These are phyloP conservation scores for Digitonthophagus gazella DNA, from an alignment of 2,888 invertebrate genomes.

Conservation along the genomic window DNA sequence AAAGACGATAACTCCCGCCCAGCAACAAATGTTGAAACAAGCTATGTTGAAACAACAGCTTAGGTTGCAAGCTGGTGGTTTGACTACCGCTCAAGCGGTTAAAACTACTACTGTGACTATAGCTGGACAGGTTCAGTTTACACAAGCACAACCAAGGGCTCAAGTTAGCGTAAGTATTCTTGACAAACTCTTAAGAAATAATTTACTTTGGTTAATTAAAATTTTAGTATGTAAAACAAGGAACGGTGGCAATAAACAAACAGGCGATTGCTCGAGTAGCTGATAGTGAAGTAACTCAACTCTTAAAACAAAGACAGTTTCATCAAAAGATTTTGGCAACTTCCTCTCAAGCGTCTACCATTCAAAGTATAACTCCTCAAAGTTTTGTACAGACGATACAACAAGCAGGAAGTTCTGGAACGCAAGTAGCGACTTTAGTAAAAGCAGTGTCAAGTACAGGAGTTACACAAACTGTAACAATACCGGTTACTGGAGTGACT, in stretches of 20 bases:
- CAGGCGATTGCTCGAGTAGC: slow-evolving; percentile 49
- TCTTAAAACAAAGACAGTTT: slow-evolving; percentile 52
- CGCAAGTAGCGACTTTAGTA: slow-evolving; percentile 63
- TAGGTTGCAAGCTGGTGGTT: slow-evolving; percentile 42
- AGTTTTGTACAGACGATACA: slow-evolving; percentile 51
- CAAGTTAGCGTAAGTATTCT: slow-evolving; percentile 23
- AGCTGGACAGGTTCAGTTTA: slow-evolving; percentile 46
- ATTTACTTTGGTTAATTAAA: slow-evolving; percentile 5
- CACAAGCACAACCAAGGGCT: slow-evolving; percentile 44
- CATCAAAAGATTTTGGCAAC: slow-evolving; percentile 40
- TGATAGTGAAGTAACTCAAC: slow-evolving; percentile 56
- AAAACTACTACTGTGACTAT: slow-evolving; percentile 47
- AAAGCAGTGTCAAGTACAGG: slow-evolving; percentile 57
- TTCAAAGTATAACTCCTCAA: slow-evolving; percentile 47
- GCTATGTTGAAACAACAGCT: slow-evolving; percentile 45
- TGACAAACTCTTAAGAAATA: neutral
- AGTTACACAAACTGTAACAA: slow-evolving; percentile 53
- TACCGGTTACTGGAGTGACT: slow-evolving; percentile 55
- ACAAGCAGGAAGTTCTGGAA: slow-evolving; percentile 54
- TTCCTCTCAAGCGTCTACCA: slow-evolving; percentile 41
- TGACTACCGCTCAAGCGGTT: slow-evolving; percentile 34
- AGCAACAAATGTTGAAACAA: slow-evolving; percentile 64
- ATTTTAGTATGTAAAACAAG: slow-evolving; percentile 46
- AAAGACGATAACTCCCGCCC: slow-evolving; percentile 56
- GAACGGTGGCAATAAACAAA: slow-evolving; percentile 47